Evolutionary conservation across 2,888 invertebrate genomes (phyloP).

Genomic region (Aleiodes alternator): DNA sequence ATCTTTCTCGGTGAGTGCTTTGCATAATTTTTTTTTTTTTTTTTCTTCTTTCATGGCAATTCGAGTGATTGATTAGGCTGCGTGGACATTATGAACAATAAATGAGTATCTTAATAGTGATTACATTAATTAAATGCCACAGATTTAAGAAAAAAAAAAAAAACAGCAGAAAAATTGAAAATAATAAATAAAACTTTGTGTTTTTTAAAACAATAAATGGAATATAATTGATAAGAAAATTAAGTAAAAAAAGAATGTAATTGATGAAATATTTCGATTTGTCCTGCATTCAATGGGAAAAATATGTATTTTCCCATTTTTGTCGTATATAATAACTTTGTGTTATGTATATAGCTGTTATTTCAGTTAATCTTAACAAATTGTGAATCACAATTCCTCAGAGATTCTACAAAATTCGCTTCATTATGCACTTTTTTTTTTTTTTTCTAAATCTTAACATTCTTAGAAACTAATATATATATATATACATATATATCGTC

Average conservation of each 20-base stretch:
- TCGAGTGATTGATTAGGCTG: constrained; percentile 15
- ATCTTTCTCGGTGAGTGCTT: constrained; percentile 37
- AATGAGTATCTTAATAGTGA: constrained; percentile 20
- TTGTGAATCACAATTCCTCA: too few species aligned
- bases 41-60: background rate
- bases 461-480: too few species aligned
- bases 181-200: background rate
- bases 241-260: background rate
- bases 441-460: too few species aligned
- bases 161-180: background rate
- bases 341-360: constrained; percentile 12
- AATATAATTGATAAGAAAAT: background rate
- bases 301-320: background rate
- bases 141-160: background rate
- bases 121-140: background rate
- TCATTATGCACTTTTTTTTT: too few species aligned
- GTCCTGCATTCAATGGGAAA: background rate
- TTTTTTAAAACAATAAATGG: background rate
- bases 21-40: background rate
- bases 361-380: background rate
- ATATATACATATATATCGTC: too few species aligned
- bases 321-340: constrained; percentile 2
- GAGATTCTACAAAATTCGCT: too few species aligned
- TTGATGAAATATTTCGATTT: background rate
- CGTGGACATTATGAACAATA: constrained; percentile 21